Base-by-base conservation (phyloP, 2,113 vertebrate species). In the Odontophorus gujanensis region DNA sequence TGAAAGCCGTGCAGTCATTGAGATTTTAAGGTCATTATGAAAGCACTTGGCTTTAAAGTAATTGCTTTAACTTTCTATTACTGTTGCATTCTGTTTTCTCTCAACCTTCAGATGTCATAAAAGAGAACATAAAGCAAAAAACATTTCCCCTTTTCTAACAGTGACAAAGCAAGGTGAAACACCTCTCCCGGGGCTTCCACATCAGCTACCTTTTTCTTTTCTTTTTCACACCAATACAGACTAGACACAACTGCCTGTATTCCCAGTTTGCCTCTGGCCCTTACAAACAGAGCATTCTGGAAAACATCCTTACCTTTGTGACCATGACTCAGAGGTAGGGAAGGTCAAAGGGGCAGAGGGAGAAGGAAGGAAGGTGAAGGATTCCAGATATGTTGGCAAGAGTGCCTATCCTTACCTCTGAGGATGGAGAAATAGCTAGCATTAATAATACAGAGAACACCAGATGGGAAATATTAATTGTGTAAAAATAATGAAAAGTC, bases 111-210 rank as follows among this genome's bases (percentile, higher is more conserved):
- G 51, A 77, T 63, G 28, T 38, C 40, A 77, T 55, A 34, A 87
- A 76, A 90, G 24, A 83, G 55, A 90, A 77, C 16, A 69, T 77
- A 80, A 87, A 93, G 45, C 11, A 34, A 87, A 87, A 89, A 87
- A 1, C 12, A 36, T 16, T 24, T 57, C 5, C 32, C 89, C 11
- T 43, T 4, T 89, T 73, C 85, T 62, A 73, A 80, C 24, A 45
- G 25, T 0, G 3, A 85, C 34, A 58, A 25, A 6, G 19, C 53
- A 91, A 91, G 48, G 43, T 68, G 55, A 83, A 86, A 83, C 7
- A 75, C 15, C 15, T 69, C 69, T 63, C 50, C 61, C 0, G 47
- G 47, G 61, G 75, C n/a, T 61, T 40, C 14, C 32, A 26, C 38
- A 75, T 36, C 24, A 71, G 11, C 1, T 5, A 61, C 30, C 4